Conservation (phyloP, 2,888 invertebrate species). For the Diarsia mendica region DNA sequence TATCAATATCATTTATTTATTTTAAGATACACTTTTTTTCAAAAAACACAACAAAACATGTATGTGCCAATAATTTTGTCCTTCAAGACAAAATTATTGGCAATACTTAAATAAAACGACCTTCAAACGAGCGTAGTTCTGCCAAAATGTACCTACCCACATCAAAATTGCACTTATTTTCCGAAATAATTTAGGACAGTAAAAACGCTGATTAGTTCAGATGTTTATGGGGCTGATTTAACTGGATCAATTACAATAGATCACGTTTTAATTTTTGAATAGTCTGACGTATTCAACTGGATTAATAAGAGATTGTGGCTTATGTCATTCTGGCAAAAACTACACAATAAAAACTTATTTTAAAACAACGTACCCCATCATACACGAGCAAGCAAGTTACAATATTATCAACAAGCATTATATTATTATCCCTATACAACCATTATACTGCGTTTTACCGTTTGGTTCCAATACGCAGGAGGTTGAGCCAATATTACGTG, state of each 20-base stretch:
- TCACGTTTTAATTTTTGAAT: not conserved
- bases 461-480: conserved; percentile 63
- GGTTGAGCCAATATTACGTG: conserved; percentile 86
- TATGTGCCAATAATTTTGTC: too few species aligned
- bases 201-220: not conserved
- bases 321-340: not conserved
- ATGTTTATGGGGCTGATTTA: not conserved
- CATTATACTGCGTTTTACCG: conserved; percentile 51
- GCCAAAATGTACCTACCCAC: not conserved
- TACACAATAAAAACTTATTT: not conserved
- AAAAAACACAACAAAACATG: conserved; percentile 1
- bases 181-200: not conserved
- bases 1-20: not conserved
- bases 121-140: conserved; percentile 21
- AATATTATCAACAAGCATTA: conserved; percentile 68
- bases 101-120: not conserved
- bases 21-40: conserved; percentile 5
- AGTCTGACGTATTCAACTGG: not conserved
- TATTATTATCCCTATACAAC: conserved; percentile 61
- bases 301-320: not conserved
- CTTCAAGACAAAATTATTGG: not conserved
- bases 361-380: conserved; percentile 28
- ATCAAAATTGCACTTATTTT: not conserved
- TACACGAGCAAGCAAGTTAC: conserved; percentile 59
- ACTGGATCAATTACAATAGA: not conserved